Conservation (phyloP, 2,888 invertebrate genomes). For the Leucophenga montana region DNA sequence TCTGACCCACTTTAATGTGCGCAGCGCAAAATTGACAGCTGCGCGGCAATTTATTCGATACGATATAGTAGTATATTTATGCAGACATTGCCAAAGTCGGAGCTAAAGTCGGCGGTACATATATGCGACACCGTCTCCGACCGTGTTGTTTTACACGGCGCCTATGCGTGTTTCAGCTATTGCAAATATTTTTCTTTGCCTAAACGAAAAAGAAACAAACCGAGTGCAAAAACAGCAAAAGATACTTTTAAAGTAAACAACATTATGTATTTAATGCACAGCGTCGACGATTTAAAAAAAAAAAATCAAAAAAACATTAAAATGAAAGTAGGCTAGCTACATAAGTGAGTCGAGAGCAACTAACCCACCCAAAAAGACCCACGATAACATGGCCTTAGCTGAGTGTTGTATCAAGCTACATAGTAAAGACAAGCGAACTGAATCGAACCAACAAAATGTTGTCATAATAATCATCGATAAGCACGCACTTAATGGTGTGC, state of each 20-base stretch:
- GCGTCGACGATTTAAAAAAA: constrained; percentile 4
- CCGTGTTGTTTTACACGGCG: constrained; percentile 40
- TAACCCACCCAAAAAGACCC: too few species aligned
- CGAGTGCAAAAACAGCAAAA: constrained; percentile 43
- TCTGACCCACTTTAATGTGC: constrained; percentile 65
- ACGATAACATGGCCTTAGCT: too few species aligned
- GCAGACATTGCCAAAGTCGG: constrained; percentile 29
- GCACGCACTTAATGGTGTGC: neutral
- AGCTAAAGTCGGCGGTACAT: too few species aligned
- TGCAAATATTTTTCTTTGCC: constrained; percentile 41
- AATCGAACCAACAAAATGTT: constrained; percentile 43
- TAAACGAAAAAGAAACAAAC: constrained; percentile 38
- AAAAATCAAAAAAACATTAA: constrained; percentile 9
- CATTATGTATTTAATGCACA: constrained; percentile 37
- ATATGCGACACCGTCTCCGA: neutral
- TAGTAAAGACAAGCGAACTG: constrained; percentile 4
- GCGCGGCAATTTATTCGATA: constrained; percentile 55
- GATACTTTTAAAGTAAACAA: constrained; percentile 33
- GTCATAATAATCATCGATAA: constrained; percentile 41
- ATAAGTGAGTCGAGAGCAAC: too few species aligned
- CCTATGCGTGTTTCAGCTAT: constrained; percentile 50
- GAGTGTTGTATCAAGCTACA: constrained; percentile 42
- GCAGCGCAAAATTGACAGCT: constrained; percentile 61
- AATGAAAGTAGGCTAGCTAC: neutral
- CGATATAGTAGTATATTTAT: constrained; percentile 35